Evolutionary conservation across 2,113 vertebrate genomes (phyloP), one percentile per base, ranked within the genome.

Genomic region (Tragelaphus strepsiceros): DNA sequence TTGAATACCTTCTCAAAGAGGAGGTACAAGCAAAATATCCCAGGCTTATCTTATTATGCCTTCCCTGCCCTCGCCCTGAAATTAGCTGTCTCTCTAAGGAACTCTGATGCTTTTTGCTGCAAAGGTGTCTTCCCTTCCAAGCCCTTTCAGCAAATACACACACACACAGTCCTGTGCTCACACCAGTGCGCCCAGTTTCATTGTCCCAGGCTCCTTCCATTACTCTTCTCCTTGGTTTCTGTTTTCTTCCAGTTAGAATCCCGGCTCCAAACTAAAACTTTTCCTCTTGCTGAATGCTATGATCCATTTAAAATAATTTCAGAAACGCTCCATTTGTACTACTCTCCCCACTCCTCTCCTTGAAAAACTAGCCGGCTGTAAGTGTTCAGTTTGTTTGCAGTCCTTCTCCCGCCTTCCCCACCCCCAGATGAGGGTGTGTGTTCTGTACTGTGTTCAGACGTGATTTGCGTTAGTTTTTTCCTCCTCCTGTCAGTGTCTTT

Each of bases 161-260:
- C 35, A 86, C 10, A 19, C 6, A 6, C 8, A n/a, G 22, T 32
- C 35, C 3, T 49, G 51, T 32, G 9, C 64, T 84, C 5, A 51
- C 12, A 24, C 43, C 59, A 39, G 7, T 39, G 17, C 3, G 8
- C 77, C 11, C 2, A 78, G 7, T 59, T 78, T 30, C 3, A 0
- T 49, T 64, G 13, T 30, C 43, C 32, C 15, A 80, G 30, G 67
- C 24, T 9, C 64, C 77, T 84, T 71, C 30, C 35, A 77, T 82
- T 81, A 49, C 14, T 62, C 61, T 80, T 8, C 6, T 35, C 17
- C 17, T 58, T 43, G 90, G 11, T 90, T 71, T 67, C 39, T 89
- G 9, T 90, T 82, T 97, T 92, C 56, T 74, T 88, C 22, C 9
- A 43, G 7, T 91, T 89, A 95, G 81, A 88, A 91, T 95, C 87